Base-by-base conservation (phyloP, 1,140 invertebrate species). In the Sitophilus oryzae region DNA sequence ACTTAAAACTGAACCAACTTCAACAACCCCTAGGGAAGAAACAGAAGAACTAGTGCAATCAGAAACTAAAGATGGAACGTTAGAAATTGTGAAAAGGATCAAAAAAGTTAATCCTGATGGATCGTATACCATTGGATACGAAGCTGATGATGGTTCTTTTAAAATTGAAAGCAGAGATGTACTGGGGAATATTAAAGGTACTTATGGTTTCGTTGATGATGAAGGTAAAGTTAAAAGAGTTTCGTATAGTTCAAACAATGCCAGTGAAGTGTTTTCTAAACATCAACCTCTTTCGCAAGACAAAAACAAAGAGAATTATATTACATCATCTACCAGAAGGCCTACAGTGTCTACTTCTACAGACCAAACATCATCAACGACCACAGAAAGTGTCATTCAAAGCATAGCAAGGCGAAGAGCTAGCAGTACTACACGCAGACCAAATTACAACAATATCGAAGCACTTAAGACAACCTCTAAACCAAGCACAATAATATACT, bases 141-240 rank as follows among this genome's bases (percentile, higher is more conserved):
- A 91, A 73, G 86, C 87, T 2, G 86, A 82, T 42, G 88, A 90
- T 70, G 88, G 88, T 15, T 86, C 85, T 0, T 88, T 88, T 69
- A 90, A 89, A 73, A 86, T 90, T 50, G 89, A 91, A 73, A 91
- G 86, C 59, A 74, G 88, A 51, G 86, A 88, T 66, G 82, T 86
- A 19, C 72, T 83, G 56, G 89, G 89, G 16, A 86, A 89, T 66
- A 86, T 91, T 34, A 88, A 89, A 68, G 89, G 89, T 40, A 89
- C 88, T 23, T 92, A 90, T 71, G 89, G 89, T 47, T 92, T 88
- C 71, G 77, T 91, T 25, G 88, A 91, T 66, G 80, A 83, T 34
- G 78, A 82, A 58, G 89, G 89, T 5, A 82, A 88, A 68, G 81
- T 90, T 46, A 89, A 91, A 73, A 77, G 86, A 37, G 86, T 91